These are phyloP conservation scores for Microtus ochrogaster DNA, from an alignment of 2,113 vertebrate genomes.

Conservation along the genomic window DNA sequence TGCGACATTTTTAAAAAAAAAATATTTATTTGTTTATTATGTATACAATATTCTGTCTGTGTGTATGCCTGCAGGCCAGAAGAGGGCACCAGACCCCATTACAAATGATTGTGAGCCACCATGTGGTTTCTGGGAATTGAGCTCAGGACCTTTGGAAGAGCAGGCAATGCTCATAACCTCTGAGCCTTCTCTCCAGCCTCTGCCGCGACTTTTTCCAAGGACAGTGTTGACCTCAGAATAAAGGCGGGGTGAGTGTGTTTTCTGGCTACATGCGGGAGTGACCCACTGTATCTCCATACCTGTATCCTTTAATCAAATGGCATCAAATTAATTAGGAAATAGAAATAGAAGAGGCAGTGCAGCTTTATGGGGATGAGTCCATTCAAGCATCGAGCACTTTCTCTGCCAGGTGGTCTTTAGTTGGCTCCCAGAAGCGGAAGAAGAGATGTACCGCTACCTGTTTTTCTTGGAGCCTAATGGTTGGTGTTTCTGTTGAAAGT, in stretches of 20 bases:
- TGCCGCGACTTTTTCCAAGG: background rate
- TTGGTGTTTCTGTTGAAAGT: constrained; percentile 49
- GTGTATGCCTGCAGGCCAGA: no score
- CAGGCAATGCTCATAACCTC: no score
- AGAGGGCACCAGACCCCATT: no score
- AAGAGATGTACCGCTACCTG: constrained; percentile 12
- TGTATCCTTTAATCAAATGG: background rate
- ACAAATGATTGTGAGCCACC: no score
- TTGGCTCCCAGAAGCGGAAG: constrained; percentile 30
- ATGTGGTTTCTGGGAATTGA: no score
- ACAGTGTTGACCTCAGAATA: background rate
- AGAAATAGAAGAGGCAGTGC: constrained; percentile 19
- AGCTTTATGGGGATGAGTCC: background rate
- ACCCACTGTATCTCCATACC: background rate
- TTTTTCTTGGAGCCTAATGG: constrained; percentile 35
- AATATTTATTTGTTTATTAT: no score
- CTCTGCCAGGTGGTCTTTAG: constrained; percentile 38
- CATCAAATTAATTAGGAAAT: constrained; percentile 1
- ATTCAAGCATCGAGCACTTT: background rate
- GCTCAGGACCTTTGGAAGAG: no score
- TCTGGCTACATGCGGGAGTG: background rate
- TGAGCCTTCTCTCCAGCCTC: no score
- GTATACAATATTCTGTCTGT: no score
- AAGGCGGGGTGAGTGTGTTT: background rate
- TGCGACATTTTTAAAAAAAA: background rate